Conservation (phyloP, 1,140 invertebrate species). For the Steinernema khuongi region DNA sequence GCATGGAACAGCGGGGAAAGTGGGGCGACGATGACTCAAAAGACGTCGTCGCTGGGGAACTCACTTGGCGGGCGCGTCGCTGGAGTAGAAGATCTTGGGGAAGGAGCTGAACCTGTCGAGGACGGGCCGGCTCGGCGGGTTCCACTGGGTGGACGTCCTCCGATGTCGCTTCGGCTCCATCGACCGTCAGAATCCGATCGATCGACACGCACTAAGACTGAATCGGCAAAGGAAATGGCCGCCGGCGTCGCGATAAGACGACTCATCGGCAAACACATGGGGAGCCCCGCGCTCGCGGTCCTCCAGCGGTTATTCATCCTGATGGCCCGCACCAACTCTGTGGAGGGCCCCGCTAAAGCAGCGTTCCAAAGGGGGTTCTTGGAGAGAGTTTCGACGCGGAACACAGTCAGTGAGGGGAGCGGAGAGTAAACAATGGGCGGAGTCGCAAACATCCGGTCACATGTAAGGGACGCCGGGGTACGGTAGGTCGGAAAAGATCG, state of each 20-base stretch:
- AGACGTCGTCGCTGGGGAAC: no score
- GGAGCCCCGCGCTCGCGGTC: background rate
- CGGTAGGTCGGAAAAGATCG: no score
- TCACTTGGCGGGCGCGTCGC: no score
- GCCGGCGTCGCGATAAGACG: constrained; percentile 4
- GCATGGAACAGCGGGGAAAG: no score
- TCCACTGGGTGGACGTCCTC: constrained; percentile 1
- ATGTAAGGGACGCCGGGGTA: no score
- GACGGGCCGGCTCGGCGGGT: background rate
- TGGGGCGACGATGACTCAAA: no score
- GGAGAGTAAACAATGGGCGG: no score
- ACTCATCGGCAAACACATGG: constrained; percentile 11
- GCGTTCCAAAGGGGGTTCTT: no score
- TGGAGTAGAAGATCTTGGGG: no score
- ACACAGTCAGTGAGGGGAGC: no score
- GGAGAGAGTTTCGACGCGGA: no score
- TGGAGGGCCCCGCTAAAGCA: background rate
- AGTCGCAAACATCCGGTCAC: no score
- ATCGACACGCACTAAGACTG: background rate
- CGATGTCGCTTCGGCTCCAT: background rate
- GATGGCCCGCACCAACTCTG: background rate
- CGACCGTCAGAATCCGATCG: background rate
- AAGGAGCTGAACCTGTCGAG: background rate
- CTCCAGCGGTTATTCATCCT: background rate
- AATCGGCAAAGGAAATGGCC: background rate